Base-by-base conservation (phyloP, 2,888 invertebrate genomes). In the Scrobipalpa atriplicella region DNA sequence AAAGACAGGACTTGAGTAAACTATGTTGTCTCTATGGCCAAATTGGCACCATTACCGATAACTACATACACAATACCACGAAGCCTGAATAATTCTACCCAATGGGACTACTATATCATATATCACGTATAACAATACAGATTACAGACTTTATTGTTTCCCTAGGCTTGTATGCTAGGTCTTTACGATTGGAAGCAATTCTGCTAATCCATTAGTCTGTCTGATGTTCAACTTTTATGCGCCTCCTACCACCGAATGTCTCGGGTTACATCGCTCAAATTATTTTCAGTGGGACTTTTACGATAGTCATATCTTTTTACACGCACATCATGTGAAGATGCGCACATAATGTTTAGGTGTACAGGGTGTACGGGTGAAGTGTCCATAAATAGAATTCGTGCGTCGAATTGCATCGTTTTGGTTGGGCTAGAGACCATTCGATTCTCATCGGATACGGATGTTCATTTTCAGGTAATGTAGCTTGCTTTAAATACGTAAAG, bases 241-340 rank as follows among this genome's bases (percentile, higher is more conserved):
- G 85, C 83, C 79, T 85, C 88, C 87, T 87, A 91, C 89, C 86
- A 85, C 87, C 73, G 87, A 87, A 89, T 87, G 91, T 90, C 89
- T 89, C 89, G 89, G 86, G 80, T 86, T 89, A 87, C 87, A 87
- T 90, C 84, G 85, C 90, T 89, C 88, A 91, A 91, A 92, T 92
- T 90, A 92, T 92, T 92, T 91, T 88, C 88, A 88, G 87, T 89
- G 83, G 84, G 81, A 85, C 82, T 92, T 89, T 92, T 92, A 92
- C 83, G 91, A 88, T 87, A 86, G 90, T 83, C 86, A 85, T 92
- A 91, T 92, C 88, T 91, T 92, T 92, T 92, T 92, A 92, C 87
- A 90, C 85, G 80, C 87, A 85, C 90, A 88, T 92, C 86, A 89
- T 89, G 84, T 82, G 84, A 87, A 89, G 86, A 87, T 86, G 90